Conservation (phyloP, 2,888 invertebrate species). For the Rhyacophila evoluta region DNA sequence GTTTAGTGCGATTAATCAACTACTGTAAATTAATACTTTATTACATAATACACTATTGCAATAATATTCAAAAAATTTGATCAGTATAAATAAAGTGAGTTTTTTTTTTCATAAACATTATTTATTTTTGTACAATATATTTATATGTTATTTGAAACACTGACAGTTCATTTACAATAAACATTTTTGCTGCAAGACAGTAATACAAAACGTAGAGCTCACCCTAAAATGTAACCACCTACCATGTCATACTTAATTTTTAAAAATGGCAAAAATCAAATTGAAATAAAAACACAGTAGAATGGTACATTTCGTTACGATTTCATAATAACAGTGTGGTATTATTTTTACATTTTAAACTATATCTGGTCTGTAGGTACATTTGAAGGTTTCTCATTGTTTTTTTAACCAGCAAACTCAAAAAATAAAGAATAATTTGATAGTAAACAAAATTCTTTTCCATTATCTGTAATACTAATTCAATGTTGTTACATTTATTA, state of each 20-base stretch:
- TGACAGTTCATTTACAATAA: slow-evolving; percentile 23
- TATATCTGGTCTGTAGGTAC: slow-evolving; percentile 27
- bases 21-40: too few relatives aligned
- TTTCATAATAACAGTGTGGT: too few relatives aligned
- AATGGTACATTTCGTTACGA: too few relatives aligned
- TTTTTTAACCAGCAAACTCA: slow-evolving; percentile 36
- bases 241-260: slow-evolving; percentile 31
- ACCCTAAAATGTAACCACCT: slow-evolving; percentile 53
- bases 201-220: slow-evolving; percentile 56
- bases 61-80: too few relatives aligned
- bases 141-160: slow-evolving; percentile 6
- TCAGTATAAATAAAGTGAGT: too few relatives aligned
- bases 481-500: slow-evolving; percentile 8
- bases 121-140: slow-evolving; percentile 24
- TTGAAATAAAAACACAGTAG: not conserved
- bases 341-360: too few relatives aligned
- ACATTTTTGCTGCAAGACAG: slow-evolving; percentile 41
- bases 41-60: too few relatives aligned
- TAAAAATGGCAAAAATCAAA: slow-evolving; percentile 51
- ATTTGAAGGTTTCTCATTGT: not conserved
- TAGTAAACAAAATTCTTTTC: slow-evolving; percentile 58
- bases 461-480: slow-evolving; percentile 51
- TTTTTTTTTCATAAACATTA: not conserved
- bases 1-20: too few relatives aligned
- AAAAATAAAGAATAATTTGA: slow-evolving; percentile 47